Evolutionary conservation across 2,888 invertebrate genomes (phyloP).

Genomic region (Oscheius myriophilus): DNA sequence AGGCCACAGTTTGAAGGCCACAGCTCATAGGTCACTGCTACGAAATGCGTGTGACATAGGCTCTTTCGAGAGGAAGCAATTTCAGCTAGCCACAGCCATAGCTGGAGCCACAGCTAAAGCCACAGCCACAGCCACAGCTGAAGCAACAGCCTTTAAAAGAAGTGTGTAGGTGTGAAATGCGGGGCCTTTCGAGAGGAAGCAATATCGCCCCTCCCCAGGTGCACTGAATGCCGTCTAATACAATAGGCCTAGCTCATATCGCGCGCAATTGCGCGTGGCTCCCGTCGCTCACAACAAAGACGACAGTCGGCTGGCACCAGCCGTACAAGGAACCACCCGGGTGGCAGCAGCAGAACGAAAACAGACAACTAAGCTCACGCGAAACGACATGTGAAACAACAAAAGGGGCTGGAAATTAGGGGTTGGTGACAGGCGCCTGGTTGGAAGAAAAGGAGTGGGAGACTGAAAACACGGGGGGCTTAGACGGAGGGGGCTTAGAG

Average conservation of each 20-base stretch:
- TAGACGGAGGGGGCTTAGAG: not conserved
- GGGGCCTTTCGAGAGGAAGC: slow-evolving; percentile 1
- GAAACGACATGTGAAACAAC: no score
- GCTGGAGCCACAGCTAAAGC: no score
- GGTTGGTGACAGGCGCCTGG: not conserved
- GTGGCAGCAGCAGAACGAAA: not conserved
- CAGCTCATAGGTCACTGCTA: no score
- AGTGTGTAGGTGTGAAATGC: not conserved
- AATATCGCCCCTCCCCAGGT: slow-evolving; percentile 8
- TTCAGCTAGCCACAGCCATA: no score
- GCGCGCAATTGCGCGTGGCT: slow-evolving; percentile 11
- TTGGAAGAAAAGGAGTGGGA: not conserved
- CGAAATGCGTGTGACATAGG: no score
- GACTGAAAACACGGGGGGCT: not conserved
- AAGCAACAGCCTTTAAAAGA: not conserved
- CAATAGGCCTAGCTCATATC: slow-evolving; percentile 28
- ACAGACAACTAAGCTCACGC: no score
- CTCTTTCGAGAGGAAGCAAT: no score
- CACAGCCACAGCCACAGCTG: slow-evolving; percentile 5
- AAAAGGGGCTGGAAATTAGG: no score
- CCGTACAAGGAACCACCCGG: slow-evolving; percentile 1
- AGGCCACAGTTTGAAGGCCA: no score
- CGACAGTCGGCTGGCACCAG: slow-evolving; percentile 21
- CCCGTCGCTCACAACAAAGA: slow-evolving; percentile 17
- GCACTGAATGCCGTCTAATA: slow-evolving; percentile 29